phyloP scores from a whole-genome alignment of 2,888 invertebrate species.

The Nephrocerus scutellatus region DNA sequence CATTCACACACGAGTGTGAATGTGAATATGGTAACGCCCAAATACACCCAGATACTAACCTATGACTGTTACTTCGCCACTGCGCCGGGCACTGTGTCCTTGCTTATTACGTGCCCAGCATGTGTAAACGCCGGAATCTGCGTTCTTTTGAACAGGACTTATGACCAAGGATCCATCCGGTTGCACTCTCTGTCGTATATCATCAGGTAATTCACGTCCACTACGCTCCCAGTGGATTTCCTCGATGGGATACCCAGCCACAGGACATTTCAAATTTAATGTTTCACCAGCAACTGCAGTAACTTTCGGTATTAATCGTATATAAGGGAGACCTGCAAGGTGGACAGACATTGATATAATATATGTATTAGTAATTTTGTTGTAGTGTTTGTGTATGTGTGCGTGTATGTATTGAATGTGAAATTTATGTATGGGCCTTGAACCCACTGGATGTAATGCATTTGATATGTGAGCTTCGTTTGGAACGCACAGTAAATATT shows the following conservation, averaged over 20 bases:
- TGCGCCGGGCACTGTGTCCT: slow-evolving; percentile 65
- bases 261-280: slow-evolving; percentile 69
- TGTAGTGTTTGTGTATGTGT: slow-evolving; percentile 5
- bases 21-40: too few relatives aligned
- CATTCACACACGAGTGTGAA: too few relatives aligned
- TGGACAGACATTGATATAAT: slow-evolving; percentile 3
- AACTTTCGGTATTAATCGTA: slow-evolving; percentile 71
- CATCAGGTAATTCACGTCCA: slow-evolving; percentile 68
- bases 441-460: too few relatives aligned
- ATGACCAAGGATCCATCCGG: slow-evolving; percentile 69
- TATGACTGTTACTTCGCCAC: slow-evolving; percentile 69
- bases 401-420: slow-evolving; percentile 31
- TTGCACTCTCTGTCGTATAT: slow-evolving; percentile 67
- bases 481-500: too few relatives aligned
- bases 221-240: slow-evolving; percentile 73
- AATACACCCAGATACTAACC: slow-evolving; percentile 56
- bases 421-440: too few relatives aligned
- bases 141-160: slow-evolving; percentile 65
- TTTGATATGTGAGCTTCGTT: too few relatives aligned
- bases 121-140: slow-evolving; percentile 71
- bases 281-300: slow-evolving; percentile 74
- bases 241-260: slow-evolving; percentile 75
- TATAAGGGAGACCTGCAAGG: slow-evolving; percentile 64
- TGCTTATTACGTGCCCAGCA: slow-evolving; percentile 74
- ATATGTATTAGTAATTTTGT: neutral